phyloP scores from a whole-genome alignment of 2,888 invertebrate species.

The Metopia argyrocephala region DNA sequence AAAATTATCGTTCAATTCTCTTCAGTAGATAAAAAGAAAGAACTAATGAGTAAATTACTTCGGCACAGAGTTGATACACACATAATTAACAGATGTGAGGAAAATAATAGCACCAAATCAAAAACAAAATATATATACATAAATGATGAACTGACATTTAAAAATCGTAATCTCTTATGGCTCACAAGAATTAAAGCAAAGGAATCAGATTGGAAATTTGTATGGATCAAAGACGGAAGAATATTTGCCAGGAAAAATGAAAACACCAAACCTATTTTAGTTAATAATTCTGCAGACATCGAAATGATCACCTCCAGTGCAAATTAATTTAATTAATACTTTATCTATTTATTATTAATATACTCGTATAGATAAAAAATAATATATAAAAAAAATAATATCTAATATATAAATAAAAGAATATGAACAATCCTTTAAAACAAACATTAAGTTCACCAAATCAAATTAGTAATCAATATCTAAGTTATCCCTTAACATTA shows the following conservation, averaged over 20 bases:
- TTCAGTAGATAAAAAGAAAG: not conserved
- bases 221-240: not conserved
- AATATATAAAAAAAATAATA: no score
- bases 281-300: not conserved
- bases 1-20: slow-evolving; percentile 3
- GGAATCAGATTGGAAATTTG: not conserved
- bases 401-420: not conserved
- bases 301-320: not conserved
- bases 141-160: no score
- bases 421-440: not conserved
- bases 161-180: not conserved
- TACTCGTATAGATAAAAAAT: no score
- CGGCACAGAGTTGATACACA: not conserved
- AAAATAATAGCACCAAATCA: not conserved
- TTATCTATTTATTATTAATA: no score
- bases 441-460: not conserved
- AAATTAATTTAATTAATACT: no score
- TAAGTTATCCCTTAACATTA: not conserved
- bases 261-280: not conserved
- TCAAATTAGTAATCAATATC: not conserved
- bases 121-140: not conserved
- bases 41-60: not conserved
- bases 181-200: not conserved
- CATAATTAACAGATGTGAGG: not conserved
- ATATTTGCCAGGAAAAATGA: not conserved